A percentile compares a stretch with the other conserved stretches of the same genome.
Conservation (phyloP, 1,140 invertebrate species). For the Dendroctonus valens region DNA sequence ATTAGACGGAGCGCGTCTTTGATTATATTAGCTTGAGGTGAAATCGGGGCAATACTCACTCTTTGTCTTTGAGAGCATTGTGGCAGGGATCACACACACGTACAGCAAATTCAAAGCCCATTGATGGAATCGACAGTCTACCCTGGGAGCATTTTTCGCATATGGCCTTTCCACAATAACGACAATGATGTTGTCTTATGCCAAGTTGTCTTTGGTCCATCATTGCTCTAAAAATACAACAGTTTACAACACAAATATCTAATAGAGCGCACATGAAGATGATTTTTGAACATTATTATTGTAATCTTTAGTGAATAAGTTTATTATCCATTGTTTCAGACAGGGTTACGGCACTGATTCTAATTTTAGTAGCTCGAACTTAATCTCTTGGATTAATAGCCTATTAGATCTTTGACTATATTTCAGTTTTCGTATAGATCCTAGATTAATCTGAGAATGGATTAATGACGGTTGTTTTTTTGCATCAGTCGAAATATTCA, state of each 20-base stretch:
- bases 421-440: too few relatives aligned
- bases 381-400: too few relatives aligned
- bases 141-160: constrained; percentile 90
- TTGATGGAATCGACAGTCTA: constrained; percentile 83
- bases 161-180: constrained; percentile 89
- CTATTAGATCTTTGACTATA: too few relatives aligned
- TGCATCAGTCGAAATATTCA: too few relatives aligned
- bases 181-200: constrained; percentile 86
- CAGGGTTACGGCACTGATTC: too few relatives aligned
- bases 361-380: too few relatives aligned
- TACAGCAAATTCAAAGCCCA: constrained; percentile 98
- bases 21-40: not conserved
- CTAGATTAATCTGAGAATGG: too few relatives aligned
- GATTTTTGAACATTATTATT: too few relatives aligned
- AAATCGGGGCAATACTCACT: constrained; percentile 62
- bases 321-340: too few relatives aligned
- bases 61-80: constrained; percentile 76
- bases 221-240: constrained; percentile 76
- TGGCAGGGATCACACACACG: constrained; percentile 92
- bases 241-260: not conserved
- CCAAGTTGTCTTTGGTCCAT: constrained; percentile 94
- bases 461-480: too few relatives aligned
- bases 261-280: not conserved
- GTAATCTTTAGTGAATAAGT: too few relatives aligned
- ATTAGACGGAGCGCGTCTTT: not conserved